Percentiles rank a stretch among this genome's conserved stretches.
Evolutionary conservation across 2,888 invertebrate genomes (phyloP).

Genomic region (Heliconius erato): DNA sequence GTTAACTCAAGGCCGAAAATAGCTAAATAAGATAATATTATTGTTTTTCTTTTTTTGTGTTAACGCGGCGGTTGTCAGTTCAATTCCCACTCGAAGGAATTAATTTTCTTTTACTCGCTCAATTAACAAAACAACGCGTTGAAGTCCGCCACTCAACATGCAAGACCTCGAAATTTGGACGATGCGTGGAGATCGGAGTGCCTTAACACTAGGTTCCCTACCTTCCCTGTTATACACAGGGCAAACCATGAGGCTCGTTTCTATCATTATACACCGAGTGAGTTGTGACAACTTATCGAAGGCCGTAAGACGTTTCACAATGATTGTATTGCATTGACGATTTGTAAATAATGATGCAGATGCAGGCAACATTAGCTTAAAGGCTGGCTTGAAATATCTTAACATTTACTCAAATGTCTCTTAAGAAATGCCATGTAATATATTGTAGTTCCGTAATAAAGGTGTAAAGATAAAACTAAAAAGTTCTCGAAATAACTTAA

Average conservation of each 20-base stretch:
- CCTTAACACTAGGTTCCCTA: no score
- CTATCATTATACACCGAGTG: neutral
- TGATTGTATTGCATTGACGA: constrained; percentile 4
- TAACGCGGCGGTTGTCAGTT: neutral
- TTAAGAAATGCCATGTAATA: neutral
- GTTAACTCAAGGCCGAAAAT: no score
- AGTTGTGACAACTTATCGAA: constrained; percentile 2
- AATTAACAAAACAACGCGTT: neutral
- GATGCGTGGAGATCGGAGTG: no score
- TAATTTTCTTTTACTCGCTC: neutral
- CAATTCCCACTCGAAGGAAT: neutral
- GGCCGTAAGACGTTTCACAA: neutral
- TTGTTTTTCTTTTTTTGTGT: neutral
- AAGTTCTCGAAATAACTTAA: no score
- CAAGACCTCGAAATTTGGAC: no score
- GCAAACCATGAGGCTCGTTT: neutral
- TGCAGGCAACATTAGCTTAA: constrained; percentile 3
- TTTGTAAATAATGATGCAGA: constrained; percentile 23
- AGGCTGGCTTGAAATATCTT: constrained; percentile 13
- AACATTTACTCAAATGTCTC: neutral
- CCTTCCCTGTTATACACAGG: no score
- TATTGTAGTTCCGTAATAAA: constrained; percentile 1
- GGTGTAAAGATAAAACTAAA: neutral
- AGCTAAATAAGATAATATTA: no score
- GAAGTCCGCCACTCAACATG: neutral